Evolutionary conservation across 2,113 vertebrate species (phyloP).

Genomic region (Syngnathus floridae): DNA sequence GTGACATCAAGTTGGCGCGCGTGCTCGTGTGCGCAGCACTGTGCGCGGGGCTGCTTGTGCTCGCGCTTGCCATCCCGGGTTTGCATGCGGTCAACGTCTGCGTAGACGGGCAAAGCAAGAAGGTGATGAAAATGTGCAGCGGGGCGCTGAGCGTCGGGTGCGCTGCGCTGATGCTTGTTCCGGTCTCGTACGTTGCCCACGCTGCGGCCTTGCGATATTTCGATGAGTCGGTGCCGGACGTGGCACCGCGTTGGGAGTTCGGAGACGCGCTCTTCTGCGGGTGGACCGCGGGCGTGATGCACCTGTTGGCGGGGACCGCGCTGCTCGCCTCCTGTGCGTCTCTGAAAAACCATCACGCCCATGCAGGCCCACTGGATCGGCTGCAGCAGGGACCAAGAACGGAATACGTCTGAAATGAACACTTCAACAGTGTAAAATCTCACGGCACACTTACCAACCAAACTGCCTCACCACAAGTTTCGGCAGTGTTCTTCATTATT

Average conservation of each 20-base stretch:
- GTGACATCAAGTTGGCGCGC: constrained; percentile 59
- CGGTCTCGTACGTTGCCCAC: constrained; percentile 63
- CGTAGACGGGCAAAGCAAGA: constrained; percentile 48
- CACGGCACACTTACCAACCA: too few species aligned
- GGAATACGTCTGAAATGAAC: neutral
- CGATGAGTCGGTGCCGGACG: constrained; percentile 54
- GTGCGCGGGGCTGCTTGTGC: constrained; percentile 49
- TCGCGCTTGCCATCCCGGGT: constrained; percentile 60
- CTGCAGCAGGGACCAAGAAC: neutral
- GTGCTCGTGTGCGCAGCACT: constrained; percentile 57
- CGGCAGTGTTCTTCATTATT: too few species aligned
- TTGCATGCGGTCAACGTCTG: constrained; percentile 61
- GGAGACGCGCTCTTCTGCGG: constrained; percentile 67
- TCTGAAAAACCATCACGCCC: constrained; percentile 31
- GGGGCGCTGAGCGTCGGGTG: constrained; percentile 49
- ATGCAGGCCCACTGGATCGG: neutral
- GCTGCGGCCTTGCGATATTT: constrained; percentile 61
- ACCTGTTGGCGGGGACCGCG: constrained; percentile 63
- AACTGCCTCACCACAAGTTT: too few species aligned
- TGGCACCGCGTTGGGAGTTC: constrained; percentile 68
- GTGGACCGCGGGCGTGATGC: constrained; percentile 67
- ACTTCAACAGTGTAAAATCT: neutral
- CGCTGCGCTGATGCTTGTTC: constrained; percentile 60
- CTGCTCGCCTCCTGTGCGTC: constrained; percentile 57
- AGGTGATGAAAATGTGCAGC: constrained; percentile 44